phyloP scores from a whole-genome alignment of 2,113 vertebrate species.

The Zosterops pallidus region DNA sequence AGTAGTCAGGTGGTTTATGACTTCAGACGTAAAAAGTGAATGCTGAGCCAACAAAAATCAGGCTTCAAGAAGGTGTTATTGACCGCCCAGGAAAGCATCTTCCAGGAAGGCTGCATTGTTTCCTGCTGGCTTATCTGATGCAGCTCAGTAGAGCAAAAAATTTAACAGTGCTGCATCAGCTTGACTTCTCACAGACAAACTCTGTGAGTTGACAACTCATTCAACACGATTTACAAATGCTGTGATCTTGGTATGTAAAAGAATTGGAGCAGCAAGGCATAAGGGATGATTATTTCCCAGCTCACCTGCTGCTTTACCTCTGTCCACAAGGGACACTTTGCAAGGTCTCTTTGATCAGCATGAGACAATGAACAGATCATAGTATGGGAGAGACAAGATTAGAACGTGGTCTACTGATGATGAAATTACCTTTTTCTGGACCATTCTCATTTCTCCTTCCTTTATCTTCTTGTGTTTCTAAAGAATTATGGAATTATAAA shows the following conservation, averaged over 20 bases:
- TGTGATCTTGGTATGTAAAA: background rate
- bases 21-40: background rate
- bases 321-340: background rate
- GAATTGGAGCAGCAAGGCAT: background rate
- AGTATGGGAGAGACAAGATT: background rate
- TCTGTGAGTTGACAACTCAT: background rate
- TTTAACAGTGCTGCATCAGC: background rate
- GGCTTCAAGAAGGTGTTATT: background rate
- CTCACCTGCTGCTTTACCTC: background rate
- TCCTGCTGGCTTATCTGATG: background rate
- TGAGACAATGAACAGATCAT: background rate
- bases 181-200: background rate
- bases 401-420: background rate
- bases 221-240: background rate
- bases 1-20: background rate
- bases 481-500: background rate
- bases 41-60: background rate
- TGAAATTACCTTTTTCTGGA: slow-evolving; percentile 78
- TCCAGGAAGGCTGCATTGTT: background rate
- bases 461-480: slow-evolving; percentile 77
- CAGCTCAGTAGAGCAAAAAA: background rate
- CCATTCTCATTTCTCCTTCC: slow-evolving; percentile 64
- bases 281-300: background rate
- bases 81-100: background rate
- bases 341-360: background rate